Base-by-base conservation (phyloP, 2,797 vertebrate genomes). In the Carcharodon carcharias region DNA sequence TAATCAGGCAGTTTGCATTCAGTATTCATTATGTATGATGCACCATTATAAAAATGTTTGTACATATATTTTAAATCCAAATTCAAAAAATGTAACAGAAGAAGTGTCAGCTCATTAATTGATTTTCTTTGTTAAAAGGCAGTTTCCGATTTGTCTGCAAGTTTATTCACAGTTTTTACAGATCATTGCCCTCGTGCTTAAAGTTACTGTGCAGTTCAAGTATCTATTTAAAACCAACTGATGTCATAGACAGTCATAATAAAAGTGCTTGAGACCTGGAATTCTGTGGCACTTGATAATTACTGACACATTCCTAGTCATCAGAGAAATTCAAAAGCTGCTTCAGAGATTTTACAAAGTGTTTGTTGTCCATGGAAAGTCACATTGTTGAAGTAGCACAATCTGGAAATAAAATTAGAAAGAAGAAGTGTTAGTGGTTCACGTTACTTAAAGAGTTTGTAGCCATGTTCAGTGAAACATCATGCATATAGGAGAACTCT, bases 141-240 rank as follows among this genome's bases (percentile, higher is more conserved):
- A 23, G 23, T 50, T 50, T 50, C 40, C 23, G 40, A 31, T 54
- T 87, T 87, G 40, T 87, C 23, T 45, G 45, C n/a, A 87, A 50
- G 88, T 89, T 65, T 97, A 97, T 69, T 97, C 97, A 50, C 45
- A 96, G 93, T 97, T 97, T 97, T 97, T 97, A 96, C 96, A 97
- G 97, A 97, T 97, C 97, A 96, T 96, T 97, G 96, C 96, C 96
- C 97, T 96, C 96, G 96, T 96, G 97, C 97, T 96, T 97, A 97
- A 96, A 96, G 93, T 96, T 97, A 95, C 96, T 97, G 96, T 95
- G 96, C 96, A 97, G 97, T 97, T 97, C 97, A 97, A 97, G 95
- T 96, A 96, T 96, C 96, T 96, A 97, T 54, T 63, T 96, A 97
- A 96, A 96, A 91, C 96, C 96, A 96, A 96, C 71, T 97, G 97